Evolutionary conservation across 2,113 vertebrate genomes (phyloP).

Genomic region (Heloderma charlesbogerti): DNA sequence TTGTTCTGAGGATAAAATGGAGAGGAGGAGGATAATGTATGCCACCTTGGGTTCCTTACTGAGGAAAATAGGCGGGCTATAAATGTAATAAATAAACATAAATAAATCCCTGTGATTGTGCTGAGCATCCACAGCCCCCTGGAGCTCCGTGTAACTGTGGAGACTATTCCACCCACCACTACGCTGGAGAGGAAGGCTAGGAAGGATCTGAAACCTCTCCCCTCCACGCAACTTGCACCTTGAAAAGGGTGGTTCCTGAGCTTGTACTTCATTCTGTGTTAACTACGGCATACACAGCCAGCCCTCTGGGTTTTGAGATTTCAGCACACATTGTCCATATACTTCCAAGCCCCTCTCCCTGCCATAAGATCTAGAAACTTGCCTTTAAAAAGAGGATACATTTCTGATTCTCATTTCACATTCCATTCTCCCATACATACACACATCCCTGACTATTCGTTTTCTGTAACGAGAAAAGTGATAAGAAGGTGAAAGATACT

Average conservation of each 20-base stretch:
- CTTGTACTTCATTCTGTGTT: not conserved
- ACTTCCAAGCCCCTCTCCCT: not conserved
- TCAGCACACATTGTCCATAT: not conserved
- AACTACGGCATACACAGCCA: not conserved
- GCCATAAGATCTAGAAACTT: not conserved
- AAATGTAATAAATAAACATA: too few relatives aligned
- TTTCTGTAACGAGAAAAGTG: not conserved
- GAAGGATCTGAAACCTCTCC: not conserved
- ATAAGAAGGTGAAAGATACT: not conserved
- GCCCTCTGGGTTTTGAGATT: not conserved
- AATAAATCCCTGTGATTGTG: too few relatives aligned
- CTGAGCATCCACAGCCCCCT: too few relatives aligned
- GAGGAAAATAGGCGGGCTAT: too few relatives aligned
- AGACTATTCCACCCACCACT: too few relatives aligned
- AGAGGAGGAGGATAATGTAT: too few relatives aligned
- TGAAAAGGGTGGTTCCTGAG: not conserved
- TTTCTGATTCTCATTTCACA: not conserved
- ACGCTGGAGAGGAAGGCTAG: not conserved
- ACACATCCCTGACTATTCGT: not conserved
- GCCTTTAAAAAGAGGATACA: not conserved
- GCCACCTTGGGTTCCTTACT: too few relatives aligned
- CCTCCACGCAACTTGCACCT: not conserved
- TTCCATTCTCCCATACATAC: not conserved
- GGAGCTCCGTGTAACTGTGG: not conserved
- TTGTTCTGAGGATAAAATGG: too few relatives aligned